phyloP scores from a whole-genome alignment of 23 tunicate genomes.

The Ciona savignyi region DNA sequence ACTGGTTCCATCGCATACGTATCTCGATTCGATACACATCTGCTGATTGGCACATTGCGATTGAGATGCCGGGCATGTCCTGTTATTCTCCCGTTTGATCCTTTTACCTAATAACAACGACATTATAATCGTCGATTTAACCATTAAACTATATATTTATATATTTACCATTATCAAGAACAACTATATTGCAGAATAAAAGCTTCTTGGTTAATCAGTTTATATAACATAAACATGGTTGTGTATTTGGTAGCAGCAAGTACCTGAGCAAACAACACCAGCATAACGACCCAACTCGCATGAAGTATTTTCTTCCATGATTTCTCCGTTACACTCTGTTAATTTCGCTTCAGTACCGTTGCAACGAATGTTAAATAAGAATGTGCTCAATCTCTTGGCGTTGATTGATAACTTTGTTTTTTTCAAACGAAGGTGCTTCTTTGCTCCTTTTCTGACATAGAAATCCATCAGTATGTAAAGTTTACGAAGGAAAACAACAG shows the following conservation, averaged over 20 bases:
- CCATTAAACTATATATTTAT: too few relatives aligned
- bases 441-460: neutral
- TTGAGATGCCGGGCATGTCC: slow-evolving; percentile 12
- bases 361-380: slow-evolving; percentile 6
- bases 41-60: slow-evolving; percentile 25
- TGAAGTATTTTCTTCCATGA: slow-evolving; percentile 1
- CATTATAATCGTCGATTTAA: too few relatives aligned
- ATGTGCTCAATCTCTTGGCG: neutral
- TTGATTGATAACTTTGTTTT: neutral
- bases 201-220: too few relatives aligned
- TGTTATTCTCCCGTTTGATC: neutral
- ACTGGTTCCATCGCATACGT: slow-evolving; percentile 70
- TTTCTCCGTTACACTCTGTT: slow-evolving; percentile 41
- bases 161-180: too few relatives aligned
- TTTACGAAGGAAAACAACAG: too few relatives aligned
- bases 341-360: slow-evolving; percentile 33
- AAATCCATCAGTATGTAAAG: too few relatives aligned
- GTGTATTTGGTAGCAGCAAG: too few relatives aligned
- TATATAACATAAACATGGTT: too few relatives aligned
- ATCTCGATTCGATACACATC: slow-evolving; percentile 33
- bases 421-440: neutral
- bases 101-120: too few relatives aligned
- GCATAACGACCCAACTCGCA: slow-evolving; percentile 32
- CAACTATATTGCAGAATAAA: too few relatives aligned
- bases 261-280: slow-evolving; percentile 41